Evolutionary conservation across 2,113 vertebrate species (phyloP).

Genomic region (Larimichthys polyactis): DNA sequence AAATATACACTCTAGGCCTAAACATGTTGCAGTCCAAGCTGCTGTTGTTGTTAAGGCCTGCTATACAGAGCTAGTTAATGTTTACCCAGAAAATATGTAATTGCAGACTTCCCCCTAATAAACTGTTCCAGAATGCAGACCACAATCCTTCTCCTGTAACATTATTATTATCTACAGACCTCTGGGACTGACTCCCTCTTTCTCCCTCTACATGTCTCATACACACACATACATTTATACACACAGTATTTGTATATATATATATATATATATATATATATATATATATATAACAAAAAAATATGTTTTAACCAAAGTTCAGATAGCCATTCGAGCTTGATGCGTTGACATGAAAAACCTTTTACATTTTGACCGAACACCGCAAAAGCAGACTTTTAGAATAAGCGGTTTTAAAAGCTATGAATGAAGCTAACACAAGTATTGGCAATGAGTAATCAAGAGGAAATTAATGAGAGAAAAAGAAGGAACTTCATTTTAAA

Average conservation of each 20-base stretch:
- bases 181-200: conserved; percentile 37
- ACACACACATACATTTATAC: conserved; percentile 14
- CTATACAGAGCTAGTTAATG: conserved; percentile 88
- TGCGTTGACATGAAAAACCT: conserved; percentile 6
- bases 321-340: not conserved
- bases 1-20: not conserved
- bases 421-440: not conserved
- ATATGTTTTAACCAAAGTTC: conserved; percentile 10
- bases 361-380: not conserved
- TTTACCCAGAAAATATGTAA: conserved; percentile 94
- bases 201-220: conserved; percentile 24
- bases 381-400: not conserved
- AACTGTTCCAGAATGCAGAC: conserved; percentile 87
- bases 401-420: not conserved
- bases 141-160: conserved; percentile 80
- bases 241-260: conserved; percentile 39
- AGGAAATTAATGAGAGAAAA: not conserved
- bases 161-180: conserved; percentile 74
- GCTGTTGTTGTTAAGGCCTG: conserved; percentile 74
- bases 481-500: not conserved
- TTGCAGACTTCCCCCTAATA: conserved; percentile 92
- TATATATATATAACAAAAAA: conserved; percentile 32
- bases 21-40: conserved; percentile 32
- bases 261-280: too few relatives aligned
- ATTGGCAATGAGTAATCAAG: not conserved